phyloP scores from a whole-genome alignment of 2,113 vertebrate genomes.

The Myrmecobius fasciatus region DNA sequence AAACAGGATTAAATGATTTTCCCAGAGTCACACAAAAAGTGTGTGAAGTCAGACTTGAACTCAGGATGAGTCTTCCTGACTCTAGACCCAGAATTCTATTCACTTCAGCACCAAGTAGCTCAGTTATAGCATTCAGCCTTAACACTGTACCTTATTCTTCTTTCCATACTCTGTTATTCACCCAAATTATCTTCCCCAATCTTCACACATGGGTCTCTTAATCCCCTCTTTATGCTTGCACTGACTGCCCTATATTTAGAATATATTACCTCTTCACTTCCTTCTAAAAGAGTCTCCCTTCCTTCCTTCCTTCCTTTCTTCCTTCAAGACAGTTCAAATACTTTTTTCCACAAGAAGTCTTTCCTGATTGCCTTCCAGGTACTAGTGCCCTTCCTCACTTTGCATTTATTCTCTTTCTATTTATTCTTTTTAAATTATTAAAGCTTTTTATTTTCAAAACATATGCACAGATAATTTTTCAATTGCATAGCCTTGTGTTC shows the following conservation, averaged over 20 bases:
- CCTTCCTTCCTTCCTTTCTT: neutral
- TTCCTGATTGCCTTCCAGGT: neutral
- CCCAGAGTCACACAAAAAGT: neutral
- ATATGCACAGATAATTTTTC: too few species aligned
- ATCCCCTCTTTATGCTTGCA: neutral
- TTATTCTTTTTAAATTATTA: neutral
- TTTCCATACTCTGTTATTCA: neutral
- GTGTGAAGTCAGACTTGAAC: neutral
- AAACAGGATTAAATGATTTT: neutral
- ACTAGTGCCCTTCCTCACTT: neutral
- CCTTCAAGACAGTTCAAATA: neutral
- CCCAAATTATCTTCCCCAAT: neutral
- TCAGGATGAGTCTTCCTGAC: neutral
- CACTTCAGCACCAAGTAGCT: neutral
- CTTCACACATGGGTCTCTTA: neutral
- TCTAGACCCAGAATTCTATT: neutral
- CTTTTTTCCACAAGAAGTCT: neutral
- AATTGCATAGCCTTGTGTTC: too few species aligned
- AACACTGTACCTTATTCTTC: neutral
- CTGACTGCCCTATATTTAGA: neutral
- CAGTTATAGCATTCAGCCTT: neutral
- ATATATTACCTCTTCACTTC: neutral
- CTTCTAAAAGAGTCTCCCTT: neutral
- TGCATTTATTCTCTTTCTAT: neutral
- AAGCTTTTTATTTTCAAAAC: too few species aligned